Conservation (phyloP, 2,113 vertebrate genomes). For the Chamaea fasciata region DNA sequence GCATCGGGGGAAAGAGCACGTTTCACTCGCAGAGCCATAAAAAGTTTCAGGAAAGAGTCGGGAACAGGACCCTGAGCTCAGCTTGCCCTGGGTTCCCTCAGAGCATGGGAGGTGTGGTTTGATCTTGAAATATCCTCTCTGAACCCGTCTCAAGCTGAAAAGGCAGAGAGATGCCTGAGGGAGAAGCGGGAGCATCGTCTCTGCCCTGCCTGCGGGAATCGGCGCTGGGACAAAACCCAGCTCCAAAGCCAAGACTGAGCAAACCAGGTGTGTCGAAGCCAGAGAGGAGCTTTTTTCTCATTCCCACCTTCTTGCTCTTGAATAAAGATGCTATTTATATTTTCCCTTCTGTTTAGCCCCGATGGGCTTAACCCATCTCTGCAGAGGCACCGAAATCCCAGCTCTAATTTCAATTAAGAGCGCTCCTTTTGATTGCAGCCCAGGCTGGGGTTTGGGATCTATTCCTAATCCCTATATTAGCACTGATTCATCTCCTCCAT, state of each 20-base stretch:
- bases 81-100: background rate
- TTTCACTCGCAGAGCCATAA: background rate
- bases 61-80: background rate
- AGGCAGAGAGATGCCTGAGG: background rate
- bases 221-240: background rate
- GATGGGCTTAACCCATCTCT: slow-evolving; percentile 55
- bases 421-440: slow-evolving; percentile 9
- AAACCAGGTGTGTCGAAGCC: background rate
- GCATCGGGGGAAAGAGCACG: background rate
- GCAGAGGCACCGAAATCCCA: slow-evolving; percentile 62
- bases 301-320: slow-evolving; percentile 6
- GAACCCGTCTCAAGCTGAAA: background rate
- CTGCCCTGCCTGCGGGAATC: background rate
- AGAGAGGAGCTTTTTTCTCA: background rate
- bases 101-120: background rate
- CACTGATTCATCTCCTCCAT: slow-evolving; percentile 67
- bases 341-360: slow-evolving; percentile 48
- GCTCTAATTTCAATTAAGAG: slow-evolving; percentile 74
- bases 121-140: slow-evolving; percentile 33
- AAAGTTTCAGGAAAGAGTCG: background rate
- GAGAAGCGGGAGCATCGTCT: background rate
- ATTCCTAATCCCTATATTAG: slow-evolving; percentile 70
- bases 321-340: slow-evolving; percentile 66
- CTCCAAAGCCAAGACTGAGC: background rate
- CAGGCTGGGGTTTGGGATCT: slow-evolving; percentile 47